Percentiles rank a stretch among this genome's conserved stretches.
Evolutionary conservation across 2,113 vertebrate species (phyloP).

Genomic region (Hassar affinis): DNA sequence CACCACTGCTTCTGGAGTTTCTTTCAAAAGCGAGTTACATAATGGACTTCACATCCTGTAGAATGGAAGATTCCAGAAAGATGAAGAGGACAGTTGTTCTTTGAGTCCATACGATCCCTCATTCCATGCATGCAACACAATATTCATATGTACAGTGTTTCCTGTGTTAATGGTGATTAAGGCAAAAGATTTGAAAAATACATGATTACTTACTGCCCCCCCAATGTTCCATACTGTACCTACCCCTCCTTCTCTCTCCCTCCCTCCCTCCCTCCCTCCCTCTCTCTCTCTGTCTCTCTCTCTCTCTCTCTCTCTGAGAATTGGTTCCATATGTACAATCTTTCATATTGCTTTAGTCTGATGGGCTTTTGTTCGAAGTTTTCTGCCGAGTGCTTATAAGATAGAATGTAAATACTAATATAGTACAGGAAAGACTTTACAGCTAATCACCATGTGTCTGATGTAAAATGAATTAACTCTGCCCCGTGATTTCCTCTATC

Average conservation of each 20-base stretch:
- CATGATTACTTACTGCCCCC: background rate
- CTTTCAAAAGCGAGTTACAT: background rate
- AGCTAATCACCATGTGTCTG: background rate
- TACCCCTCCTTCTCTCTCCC: background rate
- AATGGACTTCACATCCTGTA: constrained; percentile 11
- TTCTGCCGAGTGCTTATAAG: background rate
- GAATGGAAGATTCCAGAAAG: constrained; percentile 33
- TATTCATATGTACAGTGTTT: background rate
- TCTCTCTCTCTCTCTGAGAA: constrained; percentile 1
- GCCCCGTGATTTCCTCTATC: constrained; percentile 28
- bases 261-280: constrained; percentile 12
- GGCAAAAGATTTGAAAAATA: constrained; percentile 16
- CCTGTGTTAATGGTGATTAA: background rate
- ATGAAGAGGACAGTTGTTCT: background rate
- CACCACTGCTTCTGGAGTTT: constrained; percentile 17
- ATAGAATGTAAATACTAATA: background rate
- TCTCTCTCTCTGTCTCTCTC: constrained; percentile 12
- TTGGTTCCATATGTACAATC: constrained; percentile 20
- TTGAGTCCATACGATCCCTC: constrained; percentile 14
- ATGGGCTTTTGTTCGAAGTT: constrained; percentile 6
- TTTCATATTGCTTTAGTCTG: constrained; percentile 12
- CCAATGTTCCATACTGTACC: background rate
- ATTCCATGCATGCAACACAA: constrained; percentile 18
- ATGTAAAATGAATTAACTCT: constrained; percentile 26
- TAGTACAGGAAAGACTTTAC: background rate